These are phyloP conservation scores for Danio jaintianensis DNA, from an alignment of 2,797 vertebrate species.

Conservation along the genomic window DNA sequence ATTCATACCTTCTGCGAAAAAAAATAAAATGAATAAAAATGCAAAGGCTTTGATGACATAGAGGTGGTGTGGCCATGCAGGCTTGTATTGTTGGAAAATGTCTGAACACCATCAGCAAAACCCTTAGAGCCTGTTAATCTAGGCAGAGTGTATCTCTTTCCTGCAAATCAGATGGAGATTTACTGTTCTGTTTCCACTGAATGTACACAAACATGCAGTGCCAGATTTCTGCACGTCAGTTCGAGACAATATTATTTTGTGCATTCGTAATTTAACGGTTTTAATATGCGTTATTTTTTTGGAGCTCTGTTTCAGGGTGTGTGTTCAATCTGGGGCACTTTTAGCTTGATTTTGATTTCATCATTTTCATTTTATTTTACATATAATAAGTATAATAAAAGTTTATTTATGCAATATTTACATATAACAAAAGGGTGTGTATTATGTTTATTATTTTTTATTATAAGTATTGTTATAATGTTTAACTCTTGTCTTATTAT, in stretches of 20 bases:
- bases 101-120: slow-evolving; percentile 64
- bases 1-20: background rate
- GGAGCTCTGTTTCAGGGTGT: background rate
- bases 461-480: background rate
- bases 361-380: background rate
- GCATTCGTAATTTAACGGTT: slow-evolving; percentile 20
- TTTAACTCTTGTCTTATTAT: background rate
- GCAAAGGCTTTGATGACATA: slow-evolving; percentile 47
- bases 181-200: slow-evolving; percentile 39
- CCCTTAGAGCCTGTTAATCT: slow-evolving; percentile 64
- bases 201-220: slow-evolving; percentile 41
- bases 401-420: too few relatives aligned
- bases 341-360: background rate
- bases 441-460: background rate
- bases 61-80: slow-evolving; percentile 39
- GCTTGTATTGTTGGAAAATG: slow-evolving; percentile 18
- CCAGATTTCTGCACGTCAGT: slow-evolving; percentile 52
- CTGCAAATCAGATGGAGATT: slow-evolving; percentile 74
- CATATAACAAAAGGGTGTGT: background rate
- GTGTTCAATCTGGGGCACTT: background rate
- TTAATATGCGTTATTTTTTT: background rate
- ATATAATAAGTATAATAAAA: too few relatives aligned
- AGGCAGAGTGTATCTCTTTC: slow-evolving; percentile 63
- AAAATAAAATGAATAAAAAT: too few relatives aligned
- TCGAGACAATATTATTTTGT: slow-evolving; percentile 51